Conservation (phyloP, 2,888 invertebrate species). For the Aleiodes testaceus region DNA sequence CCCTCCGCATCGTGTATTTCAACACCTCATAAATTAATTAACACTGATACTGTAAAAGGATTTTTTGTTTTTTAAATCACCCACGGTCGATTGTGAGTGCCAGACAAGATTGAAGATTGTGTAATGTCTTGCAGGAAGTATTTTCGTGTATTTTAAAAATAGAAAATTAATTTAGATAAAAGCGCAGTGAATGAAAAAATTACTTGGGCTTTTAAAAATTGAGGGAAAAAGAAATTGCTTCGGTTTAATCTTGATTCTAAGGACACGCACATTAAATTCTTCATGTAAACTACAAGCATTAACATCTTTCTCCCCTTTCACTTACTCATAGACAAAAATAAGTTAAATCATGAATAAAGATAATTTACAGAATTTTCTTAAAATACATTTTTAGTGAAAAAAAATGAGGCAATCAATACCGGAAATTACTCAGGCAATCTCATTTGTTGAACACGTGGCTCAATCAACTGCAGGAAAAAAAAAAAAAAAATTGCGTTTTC, state of each 20-base stretch:
- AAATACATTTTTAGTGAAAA: background rate
- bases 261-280: conserved; percentile 9
- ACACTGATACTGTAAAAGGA: conserved; percentile 7
- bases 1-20: conserved; percentile 54
- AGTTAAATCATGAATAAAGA: too few relatives aligned
- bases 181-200: too few relatives aligned
- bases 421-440: conserved; percentile 2
- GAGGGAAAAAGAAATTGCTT: background rate
- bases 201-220: background rate
- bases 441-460: conserved; percentile 20
- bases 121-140: background rate
- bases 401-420: conserved; percentile 10
- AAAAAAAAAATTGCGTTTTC: conserved; percentile 33
- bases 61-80: background rate
- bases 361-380: too few relatives aligned
- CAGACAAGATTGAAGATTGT: conserved; percentile 4
- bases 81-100: background rate
- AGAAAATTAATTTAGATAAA: background rate
- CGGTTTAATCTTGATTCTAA: background rate
- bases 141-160: background rate
- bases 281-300: conserved; percentile 2
- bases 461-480: conserved; percentile 37
- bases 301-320: conserved; percentile 4
- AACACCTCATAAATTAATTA: conserved; percentile 64
- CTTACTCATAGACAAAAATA: background rate